Conservation (phyloP, 2,113 vertebrate genomes). For the Leptocoma aspasia region DNA sequence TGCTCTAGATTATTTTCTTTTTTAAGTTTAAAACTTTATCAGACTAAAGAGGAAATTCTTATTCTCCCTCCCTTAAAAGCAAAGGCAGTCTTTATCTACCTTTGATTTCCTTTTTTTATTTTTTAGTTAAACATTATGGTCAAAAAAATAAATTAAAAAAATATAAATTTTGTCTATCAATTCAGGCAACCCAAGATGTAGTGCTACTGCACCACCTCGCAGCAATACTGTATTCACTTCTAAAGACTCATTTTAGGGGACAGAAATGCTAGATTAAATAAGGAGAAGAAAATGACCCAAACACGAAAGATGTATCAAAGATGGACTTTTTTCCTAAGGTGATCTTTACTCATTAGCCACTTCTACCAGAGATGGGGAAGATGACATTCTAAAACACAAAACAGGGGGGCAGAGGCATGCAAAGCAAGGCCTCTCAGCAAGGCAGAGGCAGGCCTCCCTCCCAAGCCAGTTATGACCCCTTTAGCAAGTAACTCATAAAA, state of each 20-base stretch:
- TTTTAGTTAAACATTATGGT: constrained; percentile 66
- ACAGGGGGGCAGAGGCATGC: neutral
- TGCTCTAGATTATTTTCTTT: constrained; percentile 26
- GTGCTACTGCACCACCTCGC: constrained; percentile 66
- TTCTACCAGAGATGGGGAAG: neutral
- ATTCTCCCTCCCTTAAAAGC: constrained; percentile 38
- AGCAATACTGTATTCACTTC: constrained; percentile 64
- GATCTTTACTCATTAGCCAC: neutral
- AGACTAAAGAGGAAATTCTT: constrained; percentile 49
- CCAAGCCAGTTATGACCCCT: neutral
- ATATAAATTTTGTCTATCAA: constrained; percentile 72
- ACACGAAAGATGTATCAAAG: neutral
- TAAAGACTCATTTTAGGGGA: constrained; percentile 50
- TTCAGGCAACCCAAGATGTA: constrained; percentile 69
- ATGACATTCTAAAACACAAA: neutral
- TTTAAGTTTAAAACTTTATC: constrained; percentile 54
- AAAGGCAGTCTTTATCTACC: constrained; percentile 52
- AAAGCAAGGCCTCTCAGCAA: neutral
- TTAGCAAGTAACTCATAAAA: neutral
- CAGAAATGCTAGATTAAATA: constrained; percentile 25
- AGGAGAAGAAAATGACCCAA: constrained; percentile 31
- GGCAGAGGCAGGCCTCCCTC: neutral
- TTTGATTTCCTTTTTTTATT: constrained; percentile 13
- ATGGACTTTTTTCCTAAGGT: neutral
- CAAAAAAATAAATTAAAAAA: constrained; percentile 71